Evolutionary conservation across 2,113 vertebrate genomes (phyloP).

Genomic region (Synchiropus splendidus): DNA sequence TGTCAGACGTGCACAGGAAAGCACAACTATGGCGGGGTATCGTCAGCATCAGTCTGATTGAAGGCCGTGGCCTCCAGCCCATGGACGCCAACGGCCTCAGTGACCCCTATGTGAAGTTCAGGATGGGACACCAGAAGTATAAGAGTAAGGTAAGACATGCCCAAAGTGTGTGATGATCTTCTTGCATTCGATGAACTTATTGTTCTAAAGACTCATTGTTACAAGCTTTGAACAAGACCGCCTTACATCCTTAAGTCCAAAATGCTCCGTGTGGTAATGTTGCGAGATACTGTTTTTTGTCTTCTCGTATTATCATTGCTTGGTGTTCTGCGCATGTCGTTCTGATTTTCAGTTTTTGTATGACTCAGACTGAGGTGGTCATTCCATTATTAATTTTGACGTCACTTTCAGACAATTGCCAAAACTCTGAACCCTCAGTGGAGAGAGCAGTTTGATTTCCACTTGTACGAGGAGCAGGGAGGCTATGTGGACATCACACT

Average conservation of each 20-base stretch:
- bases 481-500: slow-evolving; percentile 89
- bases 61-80: slow-evolving; percentile 79
- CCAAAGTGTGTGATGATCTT: too few species aligned
- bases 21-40: slow-evolving; percentile 92
- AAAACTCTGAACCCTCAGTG: slow-evolving; percentile 96
- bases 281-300: too few species aligned
- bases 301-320: too few species aligned
- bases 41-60: slow-evolving; percentile 88
- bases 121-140: slow-evolving; percentile 92
- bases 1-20: slow-evolving; percentile 88
- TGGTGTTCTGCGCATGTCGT: too few species aligned
- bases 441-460: slow-evolving; percentile 98
- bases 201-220: too few species aligned
- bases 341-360: too few species aligned
- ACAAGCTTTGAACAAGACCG: too few species aligned
- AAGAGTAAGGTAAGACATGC: slow-evolving; percentile 85
- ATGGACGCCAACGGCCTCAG: slow-evolving; percentile 91
- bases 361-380: not conserved
- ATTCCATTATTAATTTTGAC: slow-evolving; percentile 1
- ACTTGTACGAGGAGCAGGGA: slow-evolving; percentile 90
- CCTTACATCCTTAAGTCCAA: too few species aligned
- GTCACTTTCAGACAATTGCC: slow-evolving; percentile 72
- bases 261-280: too few species aligned
- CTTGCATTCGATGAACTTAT: too few species aligned
- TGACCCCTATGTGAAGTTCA: slow-evolving; percentile 93